phyloP scores from a whole-genome alignment of 2,113 vertebrate genomes.

The Edolisoma coerulescens region DNA sequence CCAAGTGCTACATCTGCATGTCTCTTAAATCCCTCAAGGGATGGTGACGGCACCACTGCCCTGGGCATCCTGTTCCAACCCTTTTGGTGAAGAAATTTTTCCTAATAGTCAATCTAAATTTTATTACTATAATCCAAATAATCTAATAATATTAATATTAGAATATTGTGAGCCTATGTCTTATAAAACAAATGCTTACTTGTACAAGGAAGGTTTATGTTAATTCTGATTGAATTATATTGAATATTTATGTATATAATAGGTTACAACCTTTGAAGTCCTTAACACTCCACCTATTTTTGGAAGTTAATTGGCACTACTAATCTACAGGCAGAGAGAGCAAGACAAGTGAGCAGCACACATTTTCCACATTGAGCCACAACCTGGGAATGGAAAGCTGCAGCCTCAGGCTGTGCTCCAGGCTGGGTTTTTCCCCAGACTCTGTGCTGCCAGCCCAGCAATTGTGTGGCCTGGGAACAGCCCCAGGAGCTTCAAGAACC shows the following conservation, averaged over 20 bases:
- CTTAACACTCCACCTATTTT: not conserved
- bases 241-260: not conserved
- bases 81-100: not conserved
- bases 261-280: not conserved
- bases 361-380: not conserved
- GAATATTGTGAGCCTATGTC: not conserved
- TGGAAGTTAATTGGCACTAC: not conserved
- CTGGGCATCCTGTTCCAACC: not conserved
- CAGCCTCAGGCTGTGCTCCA: not conserved
- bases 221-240: not conserved
- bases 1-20: rapidly evolving
- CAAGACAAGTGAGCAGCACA: not conserved
- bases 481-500: not conserved
- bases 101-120: not conserved
- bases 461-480: not conserved
- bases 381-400: not conserved
- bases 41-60: not conserved
- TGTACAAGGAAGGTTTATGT: not conserved
- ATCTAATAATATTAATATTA: not conserved
- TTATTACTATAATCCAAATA: not conserved
- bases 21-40: not conserved
- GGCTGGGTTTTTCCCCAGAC: not conserved
- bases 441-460: not conserved
- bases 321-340: not conserved
- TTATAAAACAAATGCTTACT: not conserved